Base-by-base conservation (phyloP, 1,140 invertebrate species). In the Drosophila persimilis region DNA sequence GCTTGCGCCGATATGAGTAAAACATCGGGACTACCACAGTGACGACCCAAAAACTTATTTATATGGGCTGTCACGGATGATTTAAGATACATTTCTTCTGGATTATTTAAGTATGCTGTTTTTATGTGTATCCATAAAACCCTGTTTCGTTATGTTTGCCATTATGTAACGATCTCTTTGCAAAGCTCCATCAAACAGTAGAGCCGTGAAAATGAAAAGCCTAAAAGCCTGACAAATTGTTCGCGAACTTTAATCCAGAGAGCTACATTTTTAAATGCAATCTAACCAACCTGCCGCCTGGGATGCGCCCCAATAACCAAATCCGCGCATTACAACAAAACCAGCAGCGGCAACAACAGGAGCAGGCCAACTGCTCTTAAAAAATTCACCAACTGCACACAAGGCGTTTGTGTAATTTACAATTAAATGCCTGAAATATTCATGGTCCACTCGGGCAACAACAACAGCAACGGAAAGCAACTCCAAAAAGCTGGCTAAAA, bases 341-440 rank as follows among this genome's bases (percentile, higher is more conserved):
- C 50, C 62, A 13, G 29, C 52, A 59, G 50, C 41, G 22, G 26
- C 45, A 46, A 46, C 46, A 65, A 39, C 55, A 59, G 13, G 51
- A 62, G 46, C 55, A 26, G 11, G 60, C 44, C 39, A 69, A 72
- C 55, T 70, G 81, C 44, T 43, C 31, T 39, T 86, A 66, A 84
- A 84, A 84, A 77, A 81, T 85, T 58, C 56, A 86, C 70, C 67
- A 64, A 73, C 77, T 55, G 83, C 77, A 55, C 83, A 85, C 80
- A 58, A 62, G 81, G 70, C 81, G 83, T 86, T 86, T 85, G 81
- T 74, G 81, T 85, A 85, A 85, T 85, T 81, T 81, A 85, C 81
- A 85, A 85, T 85, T 85, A 88, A 85, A 81, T 81, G 83, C 64
- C 70, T 85, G 59, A 85, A 85, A 88, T 74, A 85, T 85, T 85